Evolutionary conservation across 2,797 vertebrate species (phyloP), one percentile per base, ranked within the genome.

Genomic region (Sebastes umbrosus): DNA sequence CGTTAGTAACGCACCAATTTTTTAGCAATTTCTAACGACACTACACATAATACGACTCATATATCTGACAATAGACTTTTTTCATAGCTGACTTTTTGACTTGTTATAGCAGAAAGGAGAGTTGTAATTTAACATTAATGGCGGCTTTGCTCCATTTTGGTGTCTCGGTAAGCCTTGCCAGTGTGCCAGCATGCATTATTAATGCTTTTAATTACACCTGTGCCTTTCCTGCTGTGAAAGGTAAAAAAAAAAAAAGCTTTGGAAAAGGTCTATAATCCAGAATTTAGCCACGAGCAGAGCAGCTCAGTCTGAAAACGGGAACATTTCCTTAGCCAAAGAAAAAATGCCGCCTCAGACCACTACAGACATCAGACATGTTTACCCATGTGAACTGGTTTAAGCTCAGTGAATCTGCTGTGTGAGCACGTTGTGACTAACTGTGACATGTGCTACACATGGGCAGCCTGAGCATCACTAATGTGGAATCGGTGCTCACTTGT

Each of bases 401-500:
- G 75, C 63, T 79, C 50, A 75, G 69, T 54, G 12, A 76, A 69
- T 84, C 54, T 65, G 52, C 66, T 81, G 11, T 39, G 39, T 36
- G 36, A 78, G 52, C 14, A 18, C 62, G 63, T 9, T 39, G 58
- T 84, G 73, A 85, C 75, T 78, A 79, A 87, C 59, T 66, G 60
- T 83, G 72, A 85, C 64, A 67, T 34, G 81, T 75, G 85, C 70
- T 62, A 79, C 82, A 74, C 65, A 22, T 24, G 31, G 24, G 59
- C 69, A 75, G 71, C 73, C 63, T 46, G 65, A 85, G 90, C 79
- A 34, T 85, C 76, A 76, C 79, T 84, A 74, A 91, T 81, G 73
- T 55, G 52, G 64, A 80, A 72, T 36, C 0, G 2, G 27, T 54
- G 75, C 97, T 97, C 94, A 99, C 98, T 97, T 98, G 92, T 99